Base-by-base conservation (phyloP, 2,797 vertebrate species). In the Luscinia megarhynchos region DNA sequence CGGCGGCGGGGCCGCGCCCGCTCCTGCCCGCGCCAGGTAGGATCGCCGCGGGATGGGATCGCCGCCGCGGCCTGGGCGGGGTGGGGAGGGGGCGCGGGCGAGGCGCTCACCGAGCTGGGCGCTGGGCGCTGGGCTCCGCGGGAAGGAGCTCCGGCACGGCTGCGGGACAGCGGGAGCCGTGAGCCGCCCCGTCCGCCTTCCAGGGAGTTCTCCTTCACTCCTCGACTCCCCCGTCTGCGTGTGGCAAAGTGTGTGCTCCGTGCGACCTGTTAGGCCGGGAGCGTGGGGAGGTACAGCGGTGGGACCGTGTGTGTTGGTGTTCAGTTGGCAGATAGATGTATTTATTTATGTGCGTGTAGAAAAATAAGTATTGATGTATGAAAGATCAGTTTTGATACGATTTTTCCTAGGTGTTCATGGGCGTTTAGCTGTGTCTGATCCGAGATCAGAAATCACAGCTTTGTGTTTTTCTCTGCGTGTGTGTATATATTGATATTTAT, bases 221-320 rank as follows among this genome's bases (percentile, higher is more conserved):
- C 16, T 17, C 19, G 26, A 6, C 7, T 7, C 10, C 7, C 4
- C 16, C 2, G 7, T 8, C 64, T 29, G 40, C 29, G 0, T 38
- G 55, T 11, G n/a, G 54, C 67, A 10, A 38, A 61, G 40, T 11
- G 64, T 23, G 54, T 26, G 6, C 14, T 1, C 30, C 59, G 21
- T 40, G 68, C 20, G 9, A 66, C 55, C 74, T 84, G 67, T 73
- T 66, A 74, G 94, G 89, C 87, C 34, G 3, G 48, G 63, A 51
- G 40, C 2, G 2, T 15, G 59, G 27, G 69, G 51, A n/a, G 34
- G 15, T 32, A 20, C 1, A 9, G 34, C 34, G 34, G 34, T 34
- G 34, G 34, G 34, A 27, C 20, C 9, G 16, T 1, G 5, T 32
- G 0, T 29, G 38, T 32, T 53, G 40, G 23, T 51, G 22, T 68